phyloP scores from a whole-genome alignment of 1,140 invertebrate genomes.

The Ceratosolen fusciceps region DNA sequence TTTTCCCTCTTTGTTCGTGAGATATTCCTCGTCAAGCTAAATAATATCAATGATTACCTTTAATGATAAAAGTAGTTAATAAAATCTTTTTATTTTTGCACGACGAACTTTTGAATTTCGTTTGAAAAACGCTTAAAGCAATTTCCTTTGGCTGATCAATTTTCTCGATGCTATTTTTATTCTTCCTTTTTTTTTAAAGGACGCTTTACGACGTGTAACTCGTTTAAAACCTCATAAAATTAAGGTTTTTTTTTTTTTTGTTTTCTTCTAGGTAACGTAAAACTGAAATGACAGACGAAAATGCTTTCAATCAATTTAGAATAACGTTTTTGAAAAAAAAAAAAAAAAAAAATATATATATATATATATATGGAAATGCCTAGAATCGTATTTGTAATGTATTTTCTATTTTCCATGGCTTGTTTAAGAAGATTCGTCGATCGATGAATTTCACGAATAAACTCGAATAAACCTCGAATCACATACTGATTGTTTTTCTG shows the following conservation, averaged over 20 bases:
- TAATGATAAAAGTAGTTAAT: not conserved
- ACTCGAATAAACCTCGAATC: not conserved
- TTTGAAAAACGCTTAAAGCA: slow-evolving; percentile 35
- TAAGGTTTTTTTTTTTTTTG: too few species aligned
- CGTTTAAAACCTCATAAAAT: slow-evolving; percentile 45
- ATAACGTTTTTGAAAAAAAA: slow-evolving; percentile 11
- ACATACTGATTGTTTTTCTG: too few species aligned
- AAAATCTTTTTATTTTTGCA: slow-evolving; percentile 21
- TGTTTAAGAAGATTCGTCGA: slow-evolving; percentile 1
- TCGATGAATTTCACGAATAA: too few species aligned
- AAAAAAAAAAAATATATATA: not conserved
- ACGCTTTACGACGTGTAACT: slow-evolving; percentile 43
- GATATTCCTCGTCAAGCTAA: not conserved
- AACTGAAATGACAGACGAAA: slow-evolving; percentile 21
- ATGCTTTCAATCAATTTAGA: slow-evolving; percentile 30
- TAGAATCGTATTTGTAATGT: not conserved
- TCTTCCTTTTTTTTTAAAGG: slow-evolving; percentile 1
- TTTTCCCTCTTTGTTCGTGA: not conserved
- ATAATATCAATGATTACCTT: slow-evolving; percentile 19
- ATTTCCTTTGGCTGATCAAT: slow-evolving; percentile 28
- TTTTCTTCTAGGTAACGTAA: slow-evolving; percentile 18
- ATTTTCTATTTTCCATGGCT: not conserved
- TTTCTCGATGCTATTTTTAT: slow-evolving; percentile 31
- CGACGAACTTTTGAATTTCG: slow-evolving; percentile 21
- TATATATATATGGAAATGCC: too few species aligned